Conservation (phyloP, 2,888 invertebrate genomes). For the Nymphalis c-album region DNA sequence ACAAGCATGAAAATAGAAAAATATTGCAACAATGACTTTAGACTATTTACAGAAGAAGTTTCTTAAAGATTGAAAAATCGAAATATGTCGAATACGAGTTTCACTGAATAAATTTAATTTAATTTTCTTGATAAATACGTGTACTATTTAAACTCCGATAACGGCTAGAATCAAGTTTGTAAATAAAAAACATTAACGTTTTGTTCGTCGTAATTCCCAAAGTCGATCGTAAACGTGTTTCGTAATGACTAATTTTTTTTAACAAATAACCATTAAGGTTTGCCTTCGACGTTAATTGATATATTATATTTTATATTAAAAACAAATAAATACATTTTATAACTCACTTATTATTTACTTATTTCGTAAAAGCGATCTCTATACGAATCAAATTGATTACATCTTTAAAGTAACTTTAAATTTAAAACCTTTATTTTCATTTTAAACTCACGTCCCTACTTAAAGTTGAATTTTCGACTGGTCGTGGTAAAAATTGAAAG, state of each 20-base stretch:
- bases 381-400: slow-evolving; percentile 1
- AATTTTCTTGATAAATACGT: not conserved
- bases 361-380: not conserved
- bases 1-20: slow-evolving; percentile 34
- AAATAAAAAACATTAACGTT: slow-evolving; percentile 49
- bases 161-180: slow-evolving; percentile 48
- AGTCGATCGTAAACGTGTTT: not conserved
- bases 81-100: not conserved
- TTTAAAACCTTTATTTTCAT: not conserved
- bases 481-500: slow-evolving; percentile 30
- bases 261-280: not conserved
- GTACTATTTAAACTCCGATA: slow-evolving; percentile 43
- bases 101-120: slow-evolving; percentile 17
- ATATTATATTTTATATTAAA: not conserved
- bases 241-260: not conserved
- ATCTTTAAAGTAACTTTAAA: not conserved
- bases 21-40: not conserved
- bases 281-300: not conserved
- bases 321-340: not conserved
- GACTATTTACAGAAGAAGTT: too few species aligned
- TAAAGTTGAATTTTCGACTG: slow-evolving; percentile 24
- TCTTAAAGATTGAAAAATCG: too few species aligned
- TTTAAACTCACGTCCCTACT: not conserved
- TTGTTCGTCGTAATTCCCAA: not conserved
- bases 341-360: not conserved